Base-by-base conservation (phyloP, 64 coral and sea anemone species). In the Pachyseris speciosa region DNA sequence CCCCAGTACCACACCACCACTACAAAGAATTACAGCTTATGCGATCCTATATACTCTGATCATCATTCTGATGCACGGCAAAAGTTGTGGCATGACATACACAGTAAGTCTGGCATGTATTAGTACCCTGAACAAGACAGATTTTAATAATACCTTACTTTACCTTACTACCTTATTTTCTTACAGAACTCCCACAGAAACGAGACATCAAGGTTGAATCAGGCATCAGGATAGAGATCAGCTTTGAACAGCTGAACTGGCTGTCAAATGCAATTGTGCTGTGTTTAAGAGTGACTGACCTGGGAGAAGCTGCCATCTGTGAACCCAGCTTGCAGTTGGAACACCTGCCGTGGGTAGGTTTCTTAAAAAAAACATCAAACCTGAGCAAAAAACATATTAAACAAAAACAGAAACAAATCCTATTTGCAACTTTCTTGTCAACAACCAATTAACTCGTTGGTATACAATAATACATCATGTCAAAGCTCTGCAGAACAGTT, bases 171-270 rank as follows among this genome's bases (percentile, higher is more conserved):
- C 16, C 19, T 20, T 70, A 22, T 22, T 55, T 66, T 44, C 1
- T 75, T 84, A 53, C 69, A 98, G 96, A 92, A 22, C 55, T 98
- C 15, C 96, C 96, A 30, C 87, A 94, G n/a, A 94, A 92, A 33
- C 79, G 87, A 44, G 72, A 89, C 2, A 26, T 92, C 2, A 72
- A 94, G 5, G 65, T 67, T 67, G 36, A 69, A 11, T 29, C 90
- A 34, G 96, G 85, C 25, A 70, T 94, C 1, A 88, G 64, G 52
- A 63, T 98, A 16, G 96, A 98, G 72, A 84, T 98, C 4, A 45
- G 85, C 4, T 98, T 98, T 66, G 96, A 98, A 64, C 96, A 98
- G 50, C 83, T 31, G 2, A 88, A 88, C 39, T 98, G 90, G 84
- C 69, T 94, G 52, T 95, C 93, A 9, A 95, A 98, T 74, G 90